Base-by-base conservation (phyloP, 2,113 vertebrate species). In the Bufo gargarizans region DNA sequence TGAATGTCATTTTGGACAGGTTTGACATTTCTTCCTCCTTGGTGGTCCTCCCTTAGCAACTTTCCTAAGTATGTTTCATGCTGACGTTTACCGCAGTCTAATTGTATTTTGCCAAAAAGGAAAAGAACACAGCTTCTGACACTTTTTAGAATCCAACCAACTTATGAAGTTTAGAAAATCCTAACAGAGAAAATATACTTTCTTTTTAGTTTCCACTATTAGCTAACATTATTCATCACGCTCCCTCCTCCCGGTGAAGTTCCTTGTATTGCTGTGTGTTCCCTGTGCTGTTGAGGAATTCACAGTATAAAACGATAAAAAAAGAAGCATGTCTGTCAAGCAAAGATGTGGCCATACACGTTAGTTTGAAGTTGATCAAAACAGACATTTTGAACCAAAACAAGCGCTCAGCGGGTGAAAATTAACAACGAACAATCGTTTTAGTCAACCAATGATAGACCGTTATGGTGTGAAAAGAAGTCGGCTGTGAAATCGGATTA, bases 31-130 rank as follows among this genome's bases (percentile, higher is more conserved):
- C 91, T 94, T 95, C 95, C 91, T 94, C 93, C 86, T 88, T 92
- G 95, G 95, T 96, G 95, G 95, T 96, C 95, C 56, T 20, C 89
- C 89, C 92, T 50, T 69, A 84, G 90, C 94, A 94, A 95, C 95
- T 95, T 94, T 96, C 92, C 91, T 93, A 92, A 94, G 93, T 94
- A 92, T 95, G 93, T 94, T 95, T 95, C 94, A 95, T 95, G 93
- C 93, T 95, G 93, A 95, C 94, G 94, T 95, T 95, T 92, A 93
- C 94, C 94, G 93, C 95, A 95, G 92, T 89, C 92, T 94, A 95
- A 95, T 94, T 94, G 92, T 94, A 93, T 95, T 95, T 94, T 96
- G 93, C 94, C 94, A 94, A 93, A 93, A 95, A 93, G 78, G 91
- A 91, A 92, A 91, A 91, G 92, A 93, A 93, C 72, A 92, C 3